These are phyloP conservation scores for Rhogogaster chlorosoma DNA, from an alignment of 2,888 invertebrate species.

Conservation along the genomic window DNA sequence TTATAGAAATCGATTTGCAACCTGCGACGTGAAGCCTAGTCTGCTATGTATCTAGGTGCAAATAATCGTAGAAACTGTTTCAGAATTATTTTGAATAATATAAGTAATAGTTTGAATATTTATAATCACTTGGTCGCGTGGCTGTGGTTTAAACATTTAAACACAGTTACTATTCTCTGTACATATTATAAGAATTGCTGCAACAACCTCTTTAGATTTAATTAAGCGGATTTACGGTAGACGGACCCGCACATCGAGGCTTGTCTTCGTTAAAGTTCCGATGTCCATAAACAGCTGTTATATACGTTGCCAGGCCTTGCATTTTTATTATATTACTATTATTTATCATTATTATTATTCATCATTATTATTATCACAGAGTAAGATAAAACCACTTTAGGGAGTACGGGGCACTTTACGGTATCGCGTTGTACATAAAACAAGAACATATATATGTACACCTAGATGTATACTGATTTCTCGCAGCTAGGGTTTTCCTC, in stretches of 20 bases:
- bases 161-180: neutral
- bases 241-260: constrained; percentile 42
- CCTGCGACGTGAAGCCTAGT: too few species aligned
- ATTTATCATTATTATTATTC: neutral
- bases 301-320: neutral
- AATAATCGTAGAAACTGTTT: neutral
- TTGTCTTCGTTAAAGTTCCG: constrained; percentile 47
- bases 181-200: neutral
- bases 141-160: constrained; percentile 5
- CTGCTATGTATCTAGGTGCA: neutral
- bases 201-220: constrained; percentile 38
- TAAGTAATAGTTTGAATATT: neutral
- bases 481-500: neutral
- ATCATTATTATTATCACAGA: neutral
- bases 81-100: neutral
- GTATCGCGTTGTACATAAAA: neutral
- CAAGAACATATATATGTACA: neutral
- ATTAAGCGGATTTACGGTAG: constrained; percentile 50
- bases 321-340: neutral
- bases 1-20: too few species aligned
- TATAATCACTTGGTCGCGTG: neutral
- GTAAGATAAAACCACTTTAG: neutral
- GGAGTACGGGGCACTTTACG: neutral
- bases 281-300: constrained; percentile 35
- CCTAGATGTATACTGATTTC: neutral